Evolutionary conservation across 2,113 vertebrate genomes (phyloP).

Genomic region (Paratilapia polleni): DNA sequence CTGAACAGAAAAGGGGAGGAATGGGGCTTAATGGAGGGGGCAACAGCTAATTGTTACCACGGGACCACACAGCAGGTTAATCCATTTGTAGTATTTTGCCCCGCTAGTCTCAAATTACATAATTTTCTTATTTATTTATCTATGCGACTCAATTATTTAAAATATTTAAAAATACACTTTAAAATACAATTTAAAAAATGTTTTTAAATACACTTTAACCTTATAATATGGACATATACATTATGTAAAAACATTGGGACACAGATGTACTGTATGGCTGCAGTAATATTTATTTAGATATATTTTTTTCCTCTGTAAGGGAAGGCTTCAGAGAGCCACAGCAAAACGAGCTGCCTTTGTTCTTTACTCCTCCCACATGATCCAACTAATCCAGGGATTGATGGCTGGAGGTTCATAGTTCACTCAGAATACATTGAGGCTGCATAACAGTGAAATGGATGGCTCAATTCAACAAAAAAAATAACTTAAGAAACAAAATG

Average conservation of each 20-base stretch:
- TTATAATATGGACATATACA: neutral
- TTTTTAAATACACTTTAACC: neutral
- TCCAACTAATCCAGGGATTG: constrained; percentile 58
- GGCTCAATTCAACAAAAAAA: neutral
- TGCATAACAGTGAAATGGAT: neutral
- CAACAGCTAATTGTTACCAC: neutral
- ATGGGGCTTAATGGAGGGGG: neutral
- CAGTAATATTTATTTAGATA: neutral
- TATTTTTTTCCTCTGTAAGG: neutral
- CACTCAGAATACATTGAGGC: constrained; percentile 6
- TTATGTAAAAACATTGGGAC: neutral
- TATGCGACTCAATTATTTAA: neutral
- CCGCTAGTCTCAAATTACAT: neutral
- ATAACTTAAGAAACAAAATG: neutral
- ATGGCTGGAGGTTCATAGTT: constrained; percentile 21
- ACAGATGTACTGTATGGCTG: neutral
- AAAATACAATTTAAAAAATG: no score
- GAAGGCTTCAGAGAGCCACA: constrained; percentile 13
- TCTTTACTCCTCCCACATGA: constrained; percentile 53
- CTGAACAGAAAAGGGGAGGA: neutral
- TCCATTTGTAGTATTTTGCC: neutral
- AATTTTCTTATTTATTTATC: neutral
- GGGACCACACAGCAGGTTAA: neutral
- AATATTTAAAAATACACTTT: neutral
- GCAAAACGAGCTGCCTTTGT: constrained; percentile 43